Evolutionary conservation across 2,888 invertebrate genomes (phyloP).

Genomic region (Falcaria lacertinaria): DNA sequence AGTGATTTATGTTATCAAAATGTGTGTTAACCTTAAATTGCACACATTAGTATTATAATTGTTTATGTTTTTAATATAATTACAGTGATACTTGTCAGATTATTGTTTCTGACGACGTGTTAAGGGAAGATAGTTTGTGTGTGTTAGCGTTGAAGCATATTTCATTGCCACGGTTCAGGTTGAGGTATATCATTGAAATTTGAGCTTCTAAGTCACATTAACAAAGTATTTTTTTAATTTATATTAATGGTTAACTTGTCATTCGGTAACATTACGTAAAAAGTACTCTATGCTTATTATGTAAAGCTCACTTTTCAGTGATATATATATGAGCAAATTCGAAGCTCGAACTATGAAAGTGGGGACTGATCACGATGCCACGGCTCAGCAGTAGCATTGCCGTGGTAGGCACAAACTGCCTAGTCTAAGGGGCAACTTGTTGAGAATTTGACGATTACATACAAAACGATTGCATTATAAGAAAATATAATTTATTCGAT

Average conservation of each 20-base stretch:
- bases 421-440: slow-evolving; percentile 58
- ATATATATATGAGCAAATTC: neutral
- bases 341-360: neutral
- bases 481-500: slow-evolving; percentile 76
- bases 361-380: slow-evolving; percentile 22
- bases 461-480: slow-evolving; percentile 67
- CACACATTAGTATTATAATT: slow-evolving; percentile 13
- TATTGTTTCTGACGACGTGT: slow-evolving; percentile 13
- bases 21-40: slow-evolving; percentile 16
- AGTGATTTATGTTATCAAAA: slow-evolving; percentile 34
- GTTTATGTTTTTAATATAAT: slow-evolving; percentile 13
- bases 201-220: neutral
- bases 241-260: too few species aligned
- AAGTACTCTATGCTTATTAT: too few species aligned
- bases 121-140: slow-evolving; percentile 4
- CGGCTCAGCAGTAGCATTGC: slow-evolving; percentile 14
- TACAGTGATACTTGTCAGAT: slow-evolving; percentile 9
- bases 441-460: slow-evolving; percentile 70
- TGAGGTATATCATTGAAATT: neutral
- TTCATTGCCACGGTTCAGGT: neutral
- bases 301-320: neutral
- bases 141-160: neutral
- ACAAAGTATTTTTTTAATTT: neutral
- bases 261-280: too few species aligned
- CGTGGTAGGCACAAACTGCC: slow-evolving; percentile 67